Evolutionary conservation across 2,113 vertebrate species (phyloP).

Genomic region (Poicephalus meyeri): DNA sequence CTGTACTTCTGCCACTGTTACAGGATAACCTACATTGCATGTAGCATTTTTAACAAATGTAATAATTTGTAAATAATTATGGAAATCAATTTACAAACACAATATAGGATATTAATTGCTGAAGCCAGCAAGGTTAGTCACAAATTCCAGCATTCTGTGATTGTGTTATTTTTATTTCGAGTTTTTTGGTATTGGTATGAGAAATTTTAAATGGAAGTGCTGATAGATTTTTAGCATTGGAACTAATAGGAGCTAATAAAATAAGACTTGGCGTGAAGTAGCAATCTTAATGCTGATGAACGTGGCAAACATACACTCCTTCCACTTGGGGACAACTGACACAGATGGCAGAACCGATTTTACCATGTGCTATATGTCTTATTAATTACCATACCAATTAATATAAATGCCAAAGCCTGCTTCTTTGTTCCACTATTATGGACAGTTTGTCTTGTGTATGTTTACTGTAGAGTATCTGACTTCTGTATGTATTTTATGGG

Average conservation of each 20-base stretch:
- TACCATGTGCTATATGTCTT: slow-evolving; percentile 53
- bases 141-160: background rate
- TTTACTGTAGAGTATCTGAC: background rate
- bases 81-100: background rate
- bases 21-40: background rate
- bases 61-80: background rate
- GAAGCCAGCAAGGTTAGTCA: background rate
- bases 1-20: background rate
- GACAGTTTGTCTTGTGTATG: background rate
- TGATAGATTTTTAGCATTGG: background rate
- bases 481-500: background rate
- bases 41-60: background rate
- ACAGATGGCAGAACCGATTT: slow-evolving; percentile 45
- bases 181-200: background rate
- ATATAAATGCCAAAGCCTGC: background rate
- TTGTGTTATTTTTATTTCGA: background rate
- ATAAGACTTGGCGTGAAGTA: background rate
- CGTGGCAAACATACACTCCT: background rate
- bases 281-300: background rate
- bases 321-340: background rate
- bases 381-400: slow-evolving; percentile 33
- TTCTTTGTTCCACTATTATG: background rate
- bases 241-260: background rate
- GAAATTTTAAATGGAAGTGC: background rate
- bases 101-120: background rate